These are phyloP conservation scores for Atopsyche davidsoni DNA, from an alignment of 1,140 invertebrate genomes.

Conservation along the genomic window DNA sequence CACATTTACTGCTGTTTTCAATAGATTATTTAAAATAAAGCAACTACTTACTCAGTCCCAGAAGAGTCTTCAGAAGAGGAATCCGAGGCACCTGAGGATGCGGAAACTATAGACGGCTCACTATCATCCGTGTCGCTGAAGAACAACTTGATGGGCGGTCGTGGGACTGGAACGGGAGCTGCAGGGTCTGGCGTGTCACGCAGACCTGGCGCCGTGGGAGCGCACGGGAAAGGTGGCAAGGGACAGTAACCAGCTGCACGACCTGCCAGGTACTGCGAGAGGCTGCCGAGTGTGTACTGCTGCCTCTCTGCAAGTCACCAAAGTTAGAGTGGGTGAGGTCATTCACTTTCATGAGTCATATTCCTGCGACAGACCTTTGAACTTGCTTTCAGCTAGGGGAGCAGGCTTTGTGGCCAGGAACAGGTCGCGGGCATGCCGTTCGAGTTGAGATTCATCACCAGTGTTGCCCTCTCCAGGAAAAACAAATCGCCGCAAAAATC, in stretches of 20 bases:
- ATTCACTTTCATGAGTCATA: too few species aligned
- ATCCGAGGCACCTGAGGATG: too few species aligned
- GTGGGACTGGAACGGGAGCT: too few species aligned
- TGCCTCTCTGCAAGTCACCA: constrained; percentile 59
- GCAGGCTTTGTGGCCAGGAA: constrained; percentile 91
- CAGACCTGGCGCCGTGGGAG: constrained; percentile 69
- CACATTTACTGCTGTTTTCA: too few species aligned
- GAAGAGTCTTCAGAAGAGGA: too few species aligned
- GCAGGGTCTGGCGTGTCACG: constrained; percentile 69
- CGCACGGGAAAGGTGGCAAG: constrained; percentile 77
- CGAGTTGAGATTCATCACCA: constrained; percentile 50
- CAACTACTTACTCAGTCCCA: too few species aligned
- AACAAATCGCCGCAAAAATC: constrained; percentile 80
- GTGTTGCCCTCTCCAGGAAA: constrained; percentile 51
- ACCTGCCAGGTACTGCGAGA: constrained; percentile 91
- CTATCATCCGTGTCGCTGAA: too few species aligned
- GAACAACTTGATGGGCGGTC: too few species aligned
- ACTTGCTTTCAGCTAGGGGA: constrained; percentile 67
- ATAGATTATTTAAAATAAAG: too few species aligned
- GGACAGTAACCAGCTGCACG: constrained; percentile 81
- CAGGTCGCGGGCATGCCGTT: constrained; percentile 71
- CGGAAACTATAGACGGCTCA: too few species aligned
- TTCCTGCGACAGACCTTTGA: constrained; percentile 48
- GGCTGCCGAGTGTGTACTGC: constrained; percentile 86
- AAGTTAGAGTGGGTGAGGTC: neutral